phyloP scores from a whole-genome alignment of 2,113 vertebrate species.

The Sardina pilchardus region DNA sequence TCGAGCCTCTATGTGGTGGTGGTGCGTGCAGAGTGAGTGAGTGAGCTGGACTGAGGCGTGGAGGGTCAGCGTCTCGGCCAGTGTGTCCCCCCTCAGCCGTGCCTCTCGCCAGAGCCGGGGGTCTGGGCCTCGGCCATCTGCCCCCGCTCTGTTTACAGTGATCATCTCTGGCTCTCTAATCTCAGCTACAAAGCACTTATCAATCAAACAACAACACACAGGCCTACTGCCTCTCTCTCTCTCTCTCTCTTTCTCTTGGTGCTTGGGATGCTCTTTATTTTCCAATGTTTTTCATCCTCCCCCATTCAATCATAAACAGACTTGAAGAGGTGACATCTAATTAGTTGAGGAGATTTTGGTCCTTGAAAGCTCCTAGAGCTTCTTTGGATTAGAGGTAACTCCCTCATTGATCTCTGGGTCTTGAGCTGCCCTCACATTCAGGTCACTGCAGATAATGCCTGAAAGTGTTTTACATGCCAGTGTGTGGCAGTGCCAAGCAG shows the following conservation, averaged over 20 bases:
- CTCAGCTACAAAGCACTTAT: constrained; percentile 76
- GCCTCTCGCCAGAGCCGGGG: constrained; percentile 69
- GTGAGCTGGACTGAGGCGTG: not conserved
- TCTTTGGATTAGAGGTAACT: not conserved
- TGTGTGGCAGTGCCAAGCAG: not conserved
- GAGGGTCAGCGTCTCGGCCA: constrained; percentile 48
- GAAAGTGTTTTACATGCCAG: not conserved
- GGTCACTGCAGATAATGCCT: not conserved
- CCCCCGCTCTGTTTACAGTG: constrained; percentile 73
- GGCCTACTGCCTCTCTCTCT: constrained; percentile 32
- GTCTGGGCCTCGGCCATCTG: constrained; percentile 75
- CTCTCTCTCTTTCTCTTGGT: not conserved
- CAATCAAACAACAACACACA: constrained; percentile 63
- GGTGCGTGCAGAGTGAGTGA: not conserved
- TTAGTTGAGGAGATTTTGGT: not conserved
- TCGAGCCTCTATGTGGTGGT: not conserved
- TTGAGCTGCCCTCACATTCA: not conserved
- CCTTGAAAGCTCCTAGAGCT: not conserved
- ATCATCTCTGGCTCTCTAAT: constrained; percentile 72
- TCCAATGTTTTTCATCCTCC: not conserved
- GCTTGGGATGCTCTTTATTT: not conserved
- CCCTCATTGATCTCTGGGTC: not conserved
- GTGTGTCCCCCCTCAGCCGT: constrained; percentile 67
- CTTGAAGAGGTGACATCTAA: not conserved
- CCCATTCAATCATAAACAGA: not conserved